Conservation (phyloP, 1,140 invertebrate genomes). For the Drosophila nannoptera region DNA sequence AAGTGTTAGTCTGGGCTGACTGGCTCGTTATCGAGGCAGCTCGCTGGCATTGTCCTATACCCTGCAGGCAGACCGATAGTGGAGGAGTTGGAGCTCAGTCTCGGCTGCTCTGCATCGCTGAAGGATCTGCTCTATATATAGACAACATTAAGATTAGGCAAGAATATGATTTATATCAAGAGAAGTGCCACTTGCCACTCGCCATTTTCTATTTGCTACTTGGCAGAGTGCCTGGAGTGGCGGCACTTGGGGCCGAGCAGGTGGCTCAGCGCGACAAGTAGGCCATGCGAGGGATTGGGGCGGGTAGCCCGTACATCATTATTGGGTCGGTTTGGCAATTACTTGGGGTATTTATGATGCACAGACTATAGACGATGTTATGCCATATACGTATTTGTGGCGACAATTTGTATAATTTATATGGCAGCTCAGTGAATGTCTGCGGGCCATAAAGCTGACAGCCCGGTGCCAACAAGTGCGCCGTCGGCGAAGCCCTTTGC, state of each 20-base stretch:
- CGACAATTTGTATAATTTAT: constrained; percentile 65
- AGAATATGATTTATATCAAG: constrained; percentile 27
- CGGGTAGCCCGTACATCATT: constrained; percentile 15
- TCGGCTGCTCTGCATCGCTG: too few species aligned
- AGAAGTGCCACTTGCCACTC: constrained; percentile 11
- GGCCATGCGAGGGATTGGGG: not conserved
- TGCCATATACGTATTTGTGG: not conserved
- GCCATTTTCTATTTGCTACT: not conserved
- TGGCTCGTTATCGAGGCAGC: not conserved
- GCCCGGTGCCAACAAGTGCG: constrained; percentile 36
- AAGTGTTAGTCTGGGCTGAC: not conserved
- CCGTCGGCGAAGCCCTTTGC: not conserved
- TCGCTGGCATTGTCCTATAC: not conserved
- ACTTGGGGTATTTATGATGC: constrained; percentile 28
- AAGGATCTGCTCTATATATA: too few species aligned
- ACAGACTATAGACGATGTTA: not conserved
- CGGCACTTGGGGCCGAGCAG: constrained; percentile 8
- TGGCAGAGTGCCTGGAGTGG: constrained; percentile 15
- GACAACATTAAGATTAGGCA: not conserved
- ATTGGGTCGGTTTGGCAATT: constrained; percentile 36
- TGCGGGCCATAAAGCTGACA: constrained; percentile 44
- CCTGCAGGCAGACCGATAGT: not conserved
- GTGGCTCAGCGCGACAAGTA: not conserved
- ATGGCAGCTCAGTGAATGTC: constrained; percentile 62
- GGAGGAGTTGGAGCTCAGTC: not conserved